phyloP scores from a whole-genome alignment of 2,888 invertebrate genomes.

The Stenchaetothrips biformis region DNA sequence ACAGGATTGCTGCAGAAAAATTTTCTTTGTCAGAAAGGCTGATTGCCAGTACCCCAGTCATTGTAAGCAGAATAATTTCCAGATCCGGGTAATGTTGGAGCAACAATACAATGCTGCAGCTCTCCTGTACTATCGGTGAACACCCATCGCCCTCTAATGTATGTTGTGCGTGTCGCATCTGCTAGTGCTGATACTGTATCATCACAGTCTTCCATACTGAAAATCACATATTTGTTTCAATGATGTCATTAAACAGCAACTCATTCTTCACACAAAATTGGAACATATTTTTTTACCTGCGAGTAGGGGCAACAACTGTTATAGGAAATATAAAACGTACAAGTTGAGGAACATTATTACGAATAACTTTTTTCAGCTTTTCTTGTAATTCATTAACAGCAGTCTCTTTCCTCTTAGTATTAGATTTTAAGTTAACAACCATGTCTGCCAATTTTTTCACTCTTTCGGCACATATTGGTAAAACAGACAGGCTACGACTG shows the following conservation, averaged over 20 bases:
- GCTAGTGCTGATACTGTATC: conserved; percentile 57
- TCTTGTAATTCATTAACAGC: conserved; percentile 43
- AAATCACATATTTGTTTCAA: conserved; percentile 33
- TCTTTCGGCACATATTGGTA: background rate
- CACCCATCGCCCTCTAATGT: conserved; percentile 76
- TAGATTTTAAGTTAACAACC: conserved; percentile 15
- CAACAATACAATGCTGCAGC: conserved; percentile 69
- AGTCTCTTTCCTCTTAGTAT: background rate
- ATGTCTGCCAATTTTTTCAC: conserved; percentile 21
- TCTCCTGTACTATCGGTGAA: conserved; percentile 62
- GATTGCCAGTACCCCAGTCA: conserved; percentile 59
- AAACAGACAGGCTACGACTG: conserved; percentile 38
- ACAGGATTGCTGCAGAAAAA: background rate
- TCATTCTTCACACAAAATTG: conserved; percentile 27
- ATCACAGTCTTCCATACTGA: conserved; percentile 44
- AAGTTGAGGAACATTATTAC: conserved; percentile 57
- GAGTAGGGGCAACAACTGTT: conserved; percentile 40
- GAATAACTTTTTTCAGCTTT: conserved; percentile 55
- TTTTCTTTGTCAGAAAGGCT: background rate
- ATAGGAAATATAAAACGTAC: conserved; percentile 68
- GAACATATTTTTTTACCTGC: conserved; percentile 45
- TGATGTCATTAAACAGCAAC: conserved; percentile 29
- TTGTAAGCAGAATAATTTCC: conserved; percentile 77
- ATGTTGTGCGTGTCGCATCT: conserved; percentile 71
- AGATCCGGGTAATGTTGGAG: conserved; percentile 76